Evolutionary conservation across 2,797 vertebrate genomes (phyloP), one percentile per base, ranked within the genome.

Genomic region (Chaunax sp.): DNA sequence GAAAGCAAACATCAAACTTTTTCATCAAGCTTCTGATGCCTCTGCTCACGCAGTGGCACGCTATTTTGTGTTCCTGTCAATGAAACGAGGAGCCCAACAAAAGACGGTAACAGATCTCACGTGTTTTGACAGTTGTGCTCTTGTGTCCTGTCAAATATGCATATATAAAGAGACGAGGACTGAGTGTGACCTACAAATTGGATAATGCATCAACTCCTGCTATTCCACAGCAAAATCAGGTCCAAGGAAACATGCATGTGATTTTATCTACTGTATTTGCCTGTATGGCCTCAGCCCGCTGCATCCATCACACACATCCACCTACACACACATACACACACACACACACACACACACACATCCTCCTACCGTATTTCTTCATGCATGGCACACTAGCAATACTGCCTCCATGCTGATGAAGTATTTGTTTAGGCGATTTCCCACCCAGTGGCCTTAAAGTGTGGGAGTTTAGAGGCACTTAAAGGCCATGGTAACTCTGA

Each of bases 391-490:
- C 81, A 63, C 72, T 35, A 62, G 71, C 52, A 10, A 67, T 45
- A 73, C 83, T 72, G 79, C 78, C 72, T 84, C 64, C 30, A 45
- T 72, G 71, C 78, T 89, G 91, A 88, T 91, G 69, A 89, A 89
- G 84, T 90, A 90, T 91, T 92, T 93, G 90, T 91, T 93, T 92
- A 85, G 91, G 72, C 61, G 76, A 90, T 92, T 92, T 92, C 92
- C 89, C 88, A 89, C 90, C 88, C 82, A 49, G 75, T 77, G 75
- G 86, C 85, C 88, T 85, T 82, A 86, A 89, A 86, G 82, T 82
- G 87, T 87, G 82, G 87, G 88, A 90, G 90, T 91, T 88, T 86
- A 79, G 81, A 89, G 81, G 79, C 87, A 79, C 84, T 91, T 81
- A 85, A 85, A 92, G 85, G 86, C 86, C 87, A 86, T 19, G 65